A percentile compares a stretch with the other conserved stretches of the same genome.
Conservation (phyloP, 1,140 invertebrate genomes). For the Stegodyphus dumicola region DNA sequence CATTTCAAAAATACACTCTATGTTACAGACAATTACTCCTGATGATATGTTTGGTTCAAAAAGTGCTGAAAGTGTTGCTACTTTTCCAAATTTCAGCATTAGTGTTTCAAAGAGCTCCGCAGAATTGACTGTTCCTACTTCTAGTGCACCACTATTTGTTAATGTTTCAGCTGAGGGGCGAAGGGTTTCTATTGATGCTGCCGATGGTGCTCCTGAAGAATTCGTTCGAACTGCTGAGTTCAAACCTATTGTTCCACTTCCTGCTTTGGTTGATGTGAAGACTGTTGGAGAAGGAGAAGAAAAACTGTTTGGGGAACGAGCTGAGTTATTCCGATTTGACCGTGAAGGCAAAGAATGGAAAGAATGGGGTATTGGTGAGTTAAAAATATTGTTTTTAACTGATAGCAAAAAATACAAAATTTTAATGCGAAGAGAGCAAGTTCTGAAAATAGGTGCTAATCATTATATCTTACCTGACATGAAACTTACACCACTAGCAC, state of each 20-base stretch:
- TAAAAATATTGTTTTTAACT: conserved; percentile 83
- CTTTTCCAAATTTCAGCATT: too few relatives aligned
- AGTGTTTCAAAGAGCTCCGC: background rate
- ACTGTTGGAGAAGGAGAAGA: conserved; percentile 87
- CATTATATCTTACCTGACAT: conserved; percentile 76
- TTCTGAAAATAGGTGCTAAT: conserved; percentile 83
- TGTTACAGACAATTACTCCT: background rate
- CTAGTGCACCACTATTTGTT: background rate
- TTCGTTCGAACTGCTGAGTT: conserved; percentile 88
- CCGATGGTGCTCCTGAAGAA: conserved; percentile 70
- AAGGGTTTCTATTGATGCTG: conserved; percentile 19
- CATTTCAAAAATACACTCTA: background rate
- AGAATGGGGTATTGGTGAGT: conserved; percentile 85
- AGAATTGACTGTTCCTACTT: background rate
- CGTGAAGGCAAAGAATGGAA: conserved; percentile 86
- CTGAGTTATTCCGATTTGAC: conserved; percentile 80
- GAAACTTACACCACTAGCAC: conserved; percentile 74
- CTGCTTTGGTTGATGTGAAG: conserved; percentile 80
- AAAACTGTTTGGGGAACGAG: conserved; percentile 73
- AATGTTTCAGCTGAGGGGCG: background rate
- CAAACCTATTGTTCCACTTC: conserved; percentile 85
- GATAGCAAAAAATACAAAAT: conserved; percentile 78
- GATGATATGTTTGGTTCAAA: background rate
- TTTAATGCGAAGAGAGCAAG: conserved; percentile 89
- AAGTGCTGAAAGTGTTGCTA: background rate